A percentile compares a stretch with the other conserved stretches of the same genome.
Conservation (phyloP, 1,140 invertebrate genomes). For the Goniozus legneri region DNA sequence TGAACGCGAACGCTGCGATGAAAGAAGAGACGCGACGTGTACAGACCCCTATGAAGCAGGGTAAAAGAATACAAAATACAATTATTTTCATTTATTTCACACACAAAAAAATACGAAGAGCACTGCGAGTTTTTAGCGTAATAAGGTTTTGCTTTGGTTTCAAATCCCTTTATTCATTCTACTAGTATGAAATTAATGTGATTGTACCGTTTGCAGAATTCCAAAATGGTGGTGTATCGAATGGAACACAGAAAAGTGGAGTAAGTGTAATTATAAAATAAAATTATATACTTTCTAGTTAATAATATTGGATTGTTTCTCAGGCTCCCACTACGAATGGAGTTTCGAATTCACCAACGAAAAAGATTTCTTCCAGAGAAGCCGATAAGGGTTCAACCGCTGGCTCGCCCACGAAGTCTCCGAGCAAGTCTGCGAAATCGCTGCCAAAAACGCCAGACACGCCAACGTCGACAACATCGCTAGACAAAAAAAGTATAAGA, state of each 20-base stretch:
- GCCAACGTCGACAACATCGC: constrained; percentile 52
- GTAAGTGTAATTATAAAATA: constrained; percentile 55
- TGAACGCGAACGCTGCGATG: no score
- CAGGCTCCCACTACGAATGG: constrained; percentile 60
- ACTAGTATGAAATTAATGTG: background rate
- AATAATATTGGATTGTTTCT: no score
- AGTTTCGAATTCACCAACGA: constrained; percentile 61
- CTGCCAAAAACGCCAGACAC: constrained; percentile 65
- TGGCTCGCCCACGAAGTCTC: constrained; percentile 59
- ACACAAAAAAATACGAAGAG: no score
- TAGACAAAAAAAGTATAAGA: constrained; percentile 72
- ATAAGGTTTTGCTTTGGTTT: background rate
- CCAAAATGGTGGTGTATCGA: constrained; percentile 74
- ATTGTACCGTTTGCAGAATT: constrained; percentile 62
- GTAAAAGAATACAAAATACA: background rate
- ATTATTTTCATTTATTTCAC: background rate
- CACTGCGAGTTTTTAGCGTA: no score
- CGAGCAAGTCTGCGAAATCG: constrained; percentile 60
- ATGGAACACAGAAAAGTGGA: constrained; percentile 63
- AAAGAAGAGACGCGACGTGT: constrained; percentile 1
- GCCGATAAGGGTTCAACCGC: constrained; percentile 46
- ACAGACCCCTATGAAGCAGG: constrained; percentile 4
- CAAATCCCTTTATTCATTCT: background rate
- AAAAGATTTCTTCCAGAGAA: constrained; percentile 57
- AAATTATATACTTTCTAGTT: no score